Evolutionary conservation across 2,888 invertebrate genomes (phyloP), one percentile per base, ranked within the genome.

Genomic region (Drosophila histrio): DNA sequence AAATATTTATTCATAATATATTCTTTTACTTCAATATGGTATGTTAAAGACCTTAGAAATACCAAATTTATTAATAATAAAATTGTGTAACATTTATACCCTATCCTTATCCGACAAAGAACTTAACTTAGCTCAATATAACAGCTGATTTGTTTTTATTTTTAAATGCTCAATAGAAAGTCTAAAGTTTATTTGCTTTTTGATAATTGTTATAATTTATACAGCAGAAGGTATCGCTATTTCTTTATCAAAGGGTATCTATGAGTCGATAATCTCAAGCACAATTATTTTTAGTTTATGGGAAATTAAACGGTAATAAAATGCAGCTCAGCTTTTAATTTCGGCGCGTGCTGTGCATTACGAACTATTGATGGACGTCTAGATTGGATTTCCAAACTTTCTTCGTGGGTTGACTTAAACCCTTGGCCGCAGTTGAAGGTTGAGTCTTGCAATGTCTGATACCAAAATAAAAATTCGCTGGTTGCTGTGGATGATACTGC

Each of bases 281-380:
- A 5, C 0, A 19, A 7, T 6, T 3, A 6, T 21, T 28, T 0
- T 7, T 26, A 9, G 26, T 36, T 13, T 46, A 34, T 26, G 5
- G 1, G n/a, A 39, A 61, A 64, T 68, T 67, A 59, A 61, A 50
- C 17, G 30, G 46, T 11, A 53, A 79, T 85, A 39, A 74, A 61
- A 87, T 87, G 66, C 88, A 53, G 76, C 71, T 88, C 87, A 88
- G 83, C 79, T 77, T 69, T 87, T 76, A 58, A 65, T 44, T 34
- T 46, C 5, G 3, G 30, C 24, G 64, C 88, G 87, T 81, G 79
- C 46, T 34, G 47, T 13, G 79, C 70, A 83, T 80, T 56, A 32
- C 26, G 46, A 83, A 72, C 34, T 30, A 43, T 32, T 50, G 47
- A 38, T 44, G 63, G 53, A 53, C 41, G 21, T 44, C 32, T 11